A percentile compares a stretch with the other conserved stretches of the same genome.
Conservation (phyloP, 2,113 vertebrate species). For the Smithornis capensis region DNA sequence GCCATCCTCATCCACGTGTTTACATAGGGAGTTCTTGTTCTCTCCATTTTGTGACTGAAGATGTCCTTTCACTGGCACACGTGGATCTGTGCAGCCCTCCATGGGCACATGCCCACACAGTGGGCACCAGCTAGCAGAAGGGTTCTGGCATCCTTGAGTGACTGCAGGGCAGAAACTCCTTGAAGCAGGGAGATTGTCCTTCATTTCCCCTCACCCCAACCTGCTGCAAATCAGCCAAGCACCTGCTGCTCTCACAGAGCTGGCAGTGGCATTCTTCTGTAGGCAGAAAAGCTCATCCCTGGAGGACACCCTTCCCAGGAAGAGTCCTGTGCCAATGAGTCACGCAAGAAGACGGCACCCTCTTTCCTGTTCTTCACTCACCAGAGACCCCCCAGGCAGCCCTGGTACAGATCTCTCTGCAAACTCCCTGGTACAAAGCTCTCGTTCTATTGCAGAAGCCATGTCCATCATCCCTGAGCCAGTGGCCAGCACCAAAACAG, state of each 20-base stretch:
- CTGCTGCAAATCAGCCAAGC: neutral
- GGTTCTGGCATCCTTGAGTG: neutral
- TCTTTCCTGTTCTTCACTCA: neutral
- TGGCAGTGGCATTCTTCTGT: neutral
- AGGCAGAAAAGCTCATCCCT: neutral
- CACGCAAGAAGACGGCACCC: neutral
- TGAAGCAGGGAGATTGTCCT: neutral
- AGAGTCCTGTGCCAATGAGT: neutral
- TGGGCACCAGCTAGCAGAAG: neutral
- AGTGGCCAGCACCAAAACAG: neutral
- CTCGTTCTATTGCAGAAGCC: neutral
- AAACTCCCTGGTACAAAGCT: neutral
- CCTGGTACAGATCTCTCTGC: neutral
- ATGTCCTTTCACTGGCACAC: neutral
- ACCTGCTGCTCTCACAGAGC: fast-evolving
- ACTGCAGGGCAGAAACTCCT: neutral
- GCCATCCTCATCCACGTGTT: neutral
- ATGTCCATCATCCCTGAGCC: fast-evolving
- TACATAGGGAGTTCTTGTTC: neutral
- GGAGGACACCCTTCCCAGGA: neutral
- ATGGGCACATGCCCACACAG: fast-evolving
- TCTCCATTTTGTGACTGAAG: neutral
- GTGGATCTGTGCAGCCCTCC: fast-evolving
- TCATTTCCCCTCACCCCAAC: fast-evolving
- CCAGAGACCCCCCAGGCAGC: neutral